Percentiles rank a stretch among this genome's conserved stretches.
phyloP scores from a whole-genome alignment of 2,113 vertebrate species.

The Antigone vipio region DNA sequence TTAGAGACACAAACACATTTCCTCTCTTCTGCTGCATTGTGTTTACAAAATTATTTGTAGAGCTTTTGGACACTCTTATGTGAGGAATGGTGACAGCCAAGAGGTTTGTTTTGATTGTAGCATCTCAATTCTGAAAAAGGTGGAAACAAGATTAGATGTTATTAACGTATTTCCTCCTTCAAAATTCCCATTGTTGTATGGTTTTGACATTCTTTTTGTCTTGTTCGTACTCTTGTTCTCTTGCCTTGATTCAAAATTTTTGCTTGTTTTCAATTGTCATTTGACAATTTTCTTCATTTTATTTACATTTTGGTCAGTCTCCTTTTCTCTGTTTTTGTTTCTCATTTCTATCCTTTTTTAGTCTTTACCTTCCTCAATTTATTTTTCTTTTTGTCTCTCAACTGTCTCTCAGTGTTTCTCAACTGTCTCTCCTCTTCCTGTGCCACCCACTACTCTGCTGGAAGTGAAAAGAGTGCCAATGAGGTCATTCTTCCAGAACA shows the following conservation, averaged over 20 bases:
- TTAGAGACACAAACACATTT: not conserved
- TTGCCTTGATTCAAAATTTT: not conserved
- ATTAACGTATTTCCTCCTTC: not conserved
- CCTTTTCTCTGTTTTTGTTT: not conserved
- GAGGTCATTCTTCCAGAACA: constrained; percentile 18
- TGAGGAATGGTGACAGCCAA: not conserved
- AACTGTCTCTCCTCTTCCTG: not conserved
- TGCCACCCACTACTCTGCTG: not conserved
- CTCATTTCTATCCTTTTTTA: not conserved
- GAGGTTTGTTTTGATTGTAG: not conserved
- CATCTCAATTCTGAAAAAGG: not conserved
- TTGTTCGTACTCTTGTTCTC: not conserved
- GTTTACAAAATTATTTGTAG: not conserved
- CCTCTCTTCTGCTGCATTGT: not conserved
- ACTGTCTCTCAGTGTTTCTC: not conserved
- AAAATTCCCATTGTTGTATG: not conserved
- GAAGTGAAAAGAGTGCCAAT: not conserved
- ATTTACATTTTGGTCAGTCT: not conserved
- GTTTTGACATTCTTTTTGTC: not conserved
- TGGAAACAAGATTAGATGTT: not conserved
- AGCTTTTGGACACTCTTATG: not conserved
- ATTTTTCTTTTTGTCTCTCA: not conserved
- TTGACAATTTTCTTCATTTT: not conserved
- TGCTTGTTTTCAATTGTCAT: not conserved
- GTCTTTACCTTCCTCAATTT: constrained; percentile 4